Conservation (phyloP, 2,888 invertebrate species). For the Anthophora plumipes region DNA sequence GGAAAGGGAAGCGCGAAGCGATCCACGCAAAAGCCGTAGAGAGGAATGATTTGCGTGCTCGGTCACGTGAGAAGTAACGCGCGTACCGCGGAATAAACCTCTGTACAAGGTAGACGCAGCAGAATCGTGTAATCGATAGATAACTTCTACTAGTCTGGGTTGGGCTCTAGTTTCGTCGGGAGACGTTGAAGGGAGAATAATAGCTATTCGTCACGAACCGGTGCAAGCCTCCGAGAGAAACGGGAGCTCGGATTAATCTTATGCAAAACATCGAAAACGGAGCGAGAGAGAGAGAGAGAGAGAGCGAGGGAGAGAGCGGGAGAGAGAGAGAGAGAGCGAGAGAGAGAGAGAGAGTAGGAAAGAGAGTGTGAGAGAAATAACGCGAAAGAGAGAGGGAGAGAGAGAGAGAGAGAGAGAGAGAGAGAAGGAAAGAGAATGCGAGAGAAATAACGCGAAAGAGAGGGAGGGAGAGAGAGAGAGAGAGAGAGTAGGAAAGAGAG, state of each 20-base stretch:
- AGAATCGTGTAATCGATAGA: constrained; percentile 63
- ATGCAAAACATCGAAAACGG: constrained; percentile 25
- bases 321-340: no score
- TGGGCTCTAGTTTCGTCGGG: constrained; percentile 46
- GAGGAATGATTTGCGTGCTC: constrained; percentile 51
- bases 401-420: no score
- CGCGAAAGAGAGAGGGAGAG: no score
- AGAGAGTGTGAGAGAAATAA: no score
- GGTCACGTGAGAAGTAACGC: constrained; percentile 53
- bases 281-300: constrained; percentile 2
- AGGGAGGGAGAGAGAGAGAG: no score
- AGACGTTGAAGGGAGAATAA: constrained; percentile 64
- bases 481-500: no score
- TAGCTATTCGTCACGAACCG: constrained; percentile 60
- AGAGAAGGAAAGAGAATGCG: no score
- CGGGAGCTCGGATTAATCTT: constrained; percentile 57
- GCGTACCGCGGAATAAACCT: constrained; percentile 49
- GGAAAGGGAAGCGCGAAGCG: not conserved
- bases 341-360: no score
- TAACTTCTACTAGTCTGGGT: constrained; percentile 38
- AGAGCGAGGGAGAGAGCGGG: no score
- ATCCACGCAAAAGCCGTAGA: not conserved
- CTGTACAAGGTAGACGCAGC: constrained; percentile 25
- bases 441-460: no score
- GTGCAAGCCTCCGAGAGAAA: constrained; percentile 53